These are phyloP conservation scores for Drosophila subquinaria DNA, from an alignment of 2,888 invertebrate species.

Conservation along the genomic window DNA sequence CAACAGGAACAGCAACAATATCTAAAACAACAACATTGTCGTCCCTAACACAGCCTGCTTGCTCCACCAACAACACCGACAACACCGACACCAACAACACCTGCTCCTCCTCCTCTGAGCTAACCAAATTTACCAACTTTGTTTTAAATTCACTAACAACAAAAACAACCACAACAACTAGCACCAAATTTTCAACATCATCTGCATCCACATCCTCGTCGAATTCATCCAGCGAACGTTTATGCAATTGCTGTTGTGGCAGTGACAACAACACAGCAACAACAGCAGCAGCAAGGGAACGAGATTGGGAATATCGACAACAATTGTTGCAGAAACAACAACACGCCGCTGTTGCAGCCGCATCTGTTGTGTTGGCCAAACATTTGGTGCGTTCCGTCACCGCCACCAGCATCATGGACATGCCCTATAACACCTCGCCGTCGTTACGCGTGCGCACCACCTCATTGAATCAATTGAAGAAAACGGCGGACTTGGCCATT, in stretches of 20 bases:
- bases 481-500: constrained; percentile 85
- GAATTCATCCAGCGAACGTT: constrained; percentile 22
- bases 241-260: constrained; percentile 36
- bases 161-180: neutral
- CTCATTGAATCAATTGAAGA: constrained; percentile 83
- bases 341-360: constrained; percentile 47
- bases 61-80: neutral
- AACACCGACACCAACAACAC: neutral
- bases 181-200: neutral
- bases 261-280: constrained; percentile 1
- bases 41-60: neutral
- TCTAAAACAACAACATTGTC: neutral
- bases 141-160: neutral
- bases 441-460: constrained; percentile 85
- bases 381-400: constrained; percentile 80
- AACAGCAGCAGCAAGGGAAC: neutral
- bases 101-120: neutral
- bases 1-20: neutral
- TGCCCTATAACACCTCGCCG: constrained; percentile 84
- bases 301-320: constrained; percentile 1
- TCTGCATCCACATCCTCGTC: constrained; percentile 24
- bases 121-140: neutral
- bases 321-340: constrained; percentile 23
- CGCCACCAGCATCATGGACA: constrained; percentile 84
- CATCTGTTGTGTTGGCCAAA: constrained; percentile 57